Conservation (phyloP, 2,797 vertebrate genomes). For the Xiphorhynchus erythropygius region DNA sequence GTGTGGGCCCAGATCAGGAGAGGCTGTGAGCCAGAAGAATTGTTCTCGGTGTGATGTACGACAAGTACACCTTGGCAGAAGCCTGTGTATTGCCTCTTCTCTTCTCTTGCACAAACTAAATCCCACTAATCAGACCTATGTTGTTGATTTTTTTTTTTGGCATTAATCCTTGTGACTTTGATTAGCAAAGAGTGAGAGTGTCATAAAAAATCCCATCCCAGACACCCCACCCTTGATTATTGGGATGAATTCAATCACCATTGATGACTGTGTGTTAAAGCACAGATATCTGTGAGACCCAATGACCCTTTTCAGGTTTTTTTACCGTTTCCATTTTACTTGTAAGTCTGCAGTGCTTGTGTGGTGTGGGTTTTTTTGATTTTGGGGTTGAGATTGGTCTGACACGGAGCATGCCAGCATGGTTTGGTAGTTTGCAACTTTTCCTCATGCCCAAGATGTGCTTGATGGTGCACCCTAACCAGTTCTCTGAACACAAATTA, state of each 20-base stretch:
- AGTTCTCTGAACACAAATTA: neutral
- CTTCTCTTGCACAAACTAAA: constrained; percentile 27
- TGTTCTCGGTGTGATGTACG: constrained; percentile 85
- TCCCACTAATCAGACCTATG: constrained; percentile 56
- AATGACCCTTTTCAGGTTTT: neutral
- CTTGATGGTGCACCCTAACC: neutral
- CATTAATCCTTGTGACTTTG: neutral
- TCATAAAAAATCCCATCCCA: neutral
- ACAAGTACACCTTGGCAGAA: constrained; percentile 75
- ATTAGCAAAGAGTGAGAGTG: neutral
- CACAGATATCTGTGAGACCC: neutral
- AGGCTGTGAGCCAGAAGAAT: constrained; percentile 77
- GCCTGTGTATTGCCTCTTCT: constrained; percentile 58
- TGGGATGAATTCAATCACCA: neutral
- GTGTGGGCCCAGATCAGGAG: constrained; percentile 54
- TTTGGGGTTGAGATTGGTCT: neutral
- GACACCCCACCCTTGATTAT: neutral
- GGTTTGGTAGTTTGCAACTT: neutral
- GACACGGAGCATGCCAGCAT: constrained; percentile 11
- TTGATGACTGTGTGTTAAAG: neutral
- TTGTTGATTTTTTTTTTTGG: constrained; percentile 23
- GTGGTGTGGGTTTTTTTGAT: neutral
- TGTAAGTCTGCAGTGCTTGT: neutral
- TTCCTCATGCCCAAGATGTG: neutral
- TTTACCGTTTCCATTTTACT: neutral